Evolutionary conservation across 2,888 invertebrate genomes (phyloP), one percentile per base, ranked within the genome.

Genomic region (Tachystola acroxantha): DNA sequence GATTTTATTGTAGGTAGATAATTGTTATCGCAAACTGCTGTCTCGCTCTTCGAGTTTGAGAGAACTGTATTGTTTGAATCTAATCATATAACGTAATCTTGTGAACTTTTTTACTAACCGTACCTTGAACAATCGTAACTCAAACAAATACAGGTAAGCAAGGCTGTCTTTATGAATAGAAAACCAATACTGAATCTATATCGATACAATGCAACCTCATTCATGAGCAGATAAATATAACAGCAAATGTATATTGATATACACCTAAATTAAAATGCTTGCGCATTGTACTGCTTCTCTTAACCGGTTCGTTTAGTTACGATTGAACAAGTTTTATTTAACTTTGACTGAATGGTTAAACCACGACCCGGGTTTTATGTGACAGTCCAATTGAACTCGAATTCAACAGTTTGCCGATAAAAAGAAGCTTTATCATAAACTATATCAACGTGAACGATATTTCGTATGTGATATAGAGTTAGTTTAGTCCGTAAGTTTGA

Each of bases 401-500:
- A 59, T 53, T 66, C 57, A 59, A 68, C 64, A 68, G 71, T 73
- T 76, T 69, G 65, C 70, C 60, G 57, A 50, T 62, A 50, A 54
- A 53, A 42, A 51, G 48, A 69, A 76, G 73, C 70, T 77, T 75
- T 74, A 79, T 73, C 70, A 50, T 65, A 66, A 69, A 69, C 60
- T 72, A 67, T 72, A 71, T 77, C 68, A 70, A 73, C 64, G 64
- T 73, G 67, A 71, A 79, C 80, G 80, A 77, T 81, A 75, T 72
- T 74, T 78, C 72, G 75, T 76, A 76, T 85, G 85, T 85, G 85
- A 85, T 85, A 85, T 85, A 84, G 70, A 66, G 39, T 51, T 84
- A 81, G 69, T 64, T 43, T 77, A 75, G 71, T 46, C 55, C 54
- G 37, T 75, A 76, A 75, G 68, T 66, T 54, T 61, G 60, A 6